Conservation (phyloP, 2,888 invertebrate species). For the Drosophila neonasuta region DNA sequence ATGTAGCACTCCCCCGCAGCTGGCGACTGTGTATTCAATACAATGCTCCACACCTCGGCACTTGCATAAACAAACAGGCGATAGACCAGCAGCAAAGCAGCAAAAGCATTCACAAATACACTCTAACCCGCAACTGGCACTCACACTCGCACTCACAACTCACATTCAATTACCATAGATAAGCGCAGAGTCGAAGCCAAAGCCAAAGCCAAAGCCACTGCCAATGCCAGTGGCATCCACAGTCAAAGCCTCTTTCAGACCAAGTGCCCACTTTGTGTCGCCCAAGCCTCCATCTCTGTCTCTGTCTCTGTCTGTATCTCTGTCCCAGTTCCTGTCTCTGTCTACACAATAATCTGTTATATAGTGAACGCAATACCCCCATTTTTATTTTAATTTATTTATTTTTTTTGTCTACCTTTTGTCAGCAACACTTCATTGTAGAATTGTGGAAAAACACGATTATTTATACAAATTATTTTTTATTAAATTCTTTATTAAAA, state of each 20-base stretch:
- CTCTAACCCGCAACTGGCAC: slow-evolving; percentile 12
- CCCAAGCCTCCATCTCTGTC: neutral
- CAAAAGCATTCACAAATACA: slow-evolving; percentile 39
- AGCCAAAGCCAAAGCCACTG: slow-evolving; percentile 11
- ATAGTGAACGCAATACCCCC: neutral
- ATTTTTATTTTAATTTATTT: neutral
- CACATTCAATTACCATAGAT: slow-evolving; percentile 40
- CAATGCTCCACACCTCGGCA: slow-evolving; percentile 52
- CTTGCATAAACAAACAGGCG: slow-evolving; percentile 57
- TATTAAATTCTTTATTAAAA: slow-evolving; percentile 4
- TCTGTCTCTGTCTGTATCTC: neutral
- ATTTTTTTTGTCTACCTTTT: neutral
- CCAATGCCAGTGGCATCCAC: slow-evolving; percentile 21
- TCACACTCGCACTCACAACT: slow-evolving; percentile 16
- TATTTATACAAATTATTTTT: neutral
- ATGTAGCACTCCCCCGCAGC: slow-evolving; percentile 20
- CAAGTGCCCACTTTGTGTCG: slow-evolving; percentile 1
- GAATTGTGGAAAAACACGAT: too few relatives aligned
- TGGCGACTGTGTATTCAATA: slow-evolving; percentile 10
- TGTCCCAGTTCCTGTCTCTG: neutral
- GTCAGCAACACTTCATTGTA: slow-evolving; percentile 15
- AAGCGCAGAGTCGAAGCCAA: slow-evolving; percentile 10
- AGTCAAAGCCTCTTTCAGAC: slow-evolving; percentile 6
- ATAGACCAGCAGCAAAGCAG: slow-evolving; percentile 23
- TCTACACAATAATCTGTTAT: slow-evolving; percentile 3